Percentiles rank a stretch among this genome's conserved stretches.
Conservation (phyloP, 92 coral and sea anemone genomes). For the Ricordea florida region DNA sequence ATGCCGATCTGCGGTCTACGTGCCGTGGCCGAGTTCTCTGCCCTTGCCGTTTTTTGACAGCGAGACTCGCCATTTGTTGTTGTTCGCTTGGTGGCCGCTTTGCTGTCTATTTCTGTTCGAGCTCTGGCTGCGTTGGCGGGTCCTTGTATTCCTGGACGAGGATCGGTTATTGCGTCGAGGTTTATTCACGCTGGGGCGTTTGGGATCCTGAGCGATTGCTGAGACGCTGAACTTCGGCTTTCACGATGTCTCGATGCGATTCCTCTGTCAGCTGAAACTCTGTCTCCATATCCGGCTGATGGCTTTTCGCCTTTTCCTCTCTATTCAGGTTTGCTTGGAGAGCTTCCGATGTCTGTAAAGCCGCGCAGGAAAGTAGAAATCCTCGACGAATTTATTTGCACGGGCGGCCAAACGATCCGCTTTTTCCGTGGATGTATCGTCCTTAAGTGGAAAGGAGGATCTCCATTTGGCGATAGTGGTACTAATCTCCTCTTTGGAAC, state of each 20-base stretch:
- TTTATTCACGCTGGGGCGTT: not conserved
- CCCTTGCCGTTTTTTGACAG: constrained; percentile 14
- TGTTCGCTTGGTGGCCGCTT: not conserved
- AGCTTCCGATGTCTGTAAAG: constrained; percentile 29
- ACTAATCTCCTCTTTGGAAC: not conserved
- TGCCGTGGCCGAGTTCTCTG: constrained; percentile 39
- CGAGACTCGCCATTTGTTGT: not conserved
- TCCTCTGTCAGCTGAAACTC: constrained; percentile 23
- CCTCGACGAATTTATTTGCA: constrained; percentile 22
- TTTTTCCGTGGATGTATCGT: not conserved
- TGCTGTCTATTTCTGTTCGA: not conserved
- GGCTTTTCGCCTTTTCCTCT: constrained; percentile 21
- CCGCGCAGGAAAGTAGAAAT: constrained; percentile 36
- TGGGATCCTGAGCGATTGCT: not conserved
- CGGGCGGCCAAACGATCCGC: not conserved
- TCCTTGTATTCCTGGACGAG: not conserved
- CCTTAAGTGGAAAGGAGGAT: not conserved
- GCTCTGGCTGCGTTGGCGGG: not conserved
- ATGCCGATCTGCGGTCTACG: not conserved
- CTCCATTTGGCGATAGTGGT: not conserved
- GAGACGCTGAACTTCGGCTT: constrained; percentile 25
- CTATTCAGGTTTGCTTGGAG: constrained; percentile 13
- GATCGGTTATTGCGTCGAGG: not conserved
- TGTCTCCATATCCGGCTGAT: not conserved
- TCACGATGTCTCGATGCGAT: constrained; percentile 21